Evolutionary conservation across 2,113 vertebrate species (phyloP), one percentile per base, ranked within the genome.

Genomic region (Helogale parvula): DNA sequence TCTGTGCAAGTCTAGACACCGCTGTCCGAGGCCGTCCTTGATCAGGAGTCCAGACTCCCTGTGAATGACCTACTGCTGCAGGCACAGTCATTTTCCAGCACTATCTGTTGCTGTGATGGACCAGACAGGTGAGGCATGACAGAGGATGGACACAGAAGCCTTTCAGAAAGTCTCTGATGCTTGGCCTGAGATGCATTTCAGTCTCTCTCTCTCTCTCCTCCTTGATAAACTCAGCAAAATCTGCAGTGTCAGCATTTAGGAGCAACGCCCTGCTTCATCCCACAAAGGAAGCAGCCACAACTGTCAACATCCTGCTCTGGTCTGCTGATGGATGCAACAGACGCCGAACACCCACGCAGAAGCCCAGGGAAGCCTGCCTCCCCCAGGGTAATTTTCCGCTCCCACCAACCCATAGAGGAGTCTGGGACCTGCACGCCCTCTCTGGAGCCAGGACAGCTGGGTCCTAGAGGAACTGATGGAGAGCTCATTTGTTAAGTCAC

Each of bases 321-420:
- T 11, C 63, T 33, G 35, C 68, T 82, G 77, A 47, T 8, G 52
- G 72, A 91, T 12, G 15, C 66, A 29, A 19, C 45, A 71, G 89
- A 17, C 33, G 8, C 19, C 2, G 54, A 45, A 45, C 79, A 63
- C 19, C 27, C 77, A 29, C 1, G 3, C 79, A 63, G 83, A 52
- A 23, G 41, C 57, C 35, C 3, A 0, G 60, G 50, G 57, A 74
- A 35, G 79, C 54, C 71, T 29, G 35, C 63, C 33, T 60, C 23
- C 4, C 10, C 10, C 0, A 1, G 6, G 2, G 3, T n/a, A 5
- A 63, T 2, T 65, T 47, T 65, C 82, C 21, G 0, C 21, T 31
- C 35, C 82, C 23, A 13, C 41, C 35, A 2, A 29, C 57, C 9
- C 33, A 14, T 3, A 33, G 23, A 35, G 45, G 31, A 47, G 54